Base-by-base conservation (phyloP, 2,113 vertebrate genomes). In the Heterochromis multidens region DNA sequence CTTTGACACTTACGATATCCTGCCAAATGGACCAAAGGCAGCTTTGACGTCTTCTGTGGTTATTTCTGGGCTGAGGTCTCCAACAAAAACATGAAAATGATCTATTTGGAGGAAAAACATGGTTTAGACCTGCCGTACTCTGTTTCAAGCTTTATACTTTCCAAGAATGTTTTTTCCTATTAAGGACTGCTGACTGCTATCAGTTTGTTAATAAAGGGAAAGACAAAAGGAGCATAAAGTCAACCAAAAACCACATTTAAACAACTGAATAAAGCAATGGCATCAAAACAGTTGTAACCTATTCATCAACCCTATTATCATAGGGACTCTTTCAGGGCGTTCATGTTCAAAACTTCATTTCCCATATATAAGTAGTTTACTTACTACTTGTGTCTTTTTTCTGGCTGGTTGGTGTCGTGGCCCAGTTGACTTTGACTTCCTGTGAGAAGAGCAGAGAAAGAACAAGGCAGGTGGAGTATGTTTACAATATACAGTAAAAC, bases 341-440 rank as follows among this genome's bases (percentile, higher is more conserved):
- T 52, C 0, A 72, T 52, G 25, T 52, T 49, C 43, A 72, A 72
- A 52, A 72, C 43, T 21, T 0, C 43, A 31, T 27, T 21, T 21
- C 43, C 21, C 25, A 60, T 3, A 46, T n/a, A 77, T 6, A 62
- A 74, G 16, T 2, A 27, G 27, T 29, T 52, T 49, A 98, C 99
- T 99, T 97, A 99, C 99, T 99, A 97, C 98, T 99, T 93, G 98
- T 99, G 94, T 99, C 99, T 97, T 99, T 99, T 96, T 99, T 99
- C 97, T 99, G 99, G 96, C 98, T 99, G 96, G 98, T 99, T 93
- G 99, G 99, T 63, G 98, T 99, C 37, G 99, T 99, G 90, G 99
- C 99, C 99, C 99, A 99, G 96, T 99, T 99, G 91, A 99, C 99
- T 96, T 99, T 99, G 92, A 99, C 98, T 94, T 99, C 99, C 99